A percentile compares a stretch with the other conserved stretches of the same genome.
These are phyloP conservation scores for Agriopis aurantiaria DNA, from an alignment of 2,888 invertebrate genomes.

Conservation along the genomic window DNA sequence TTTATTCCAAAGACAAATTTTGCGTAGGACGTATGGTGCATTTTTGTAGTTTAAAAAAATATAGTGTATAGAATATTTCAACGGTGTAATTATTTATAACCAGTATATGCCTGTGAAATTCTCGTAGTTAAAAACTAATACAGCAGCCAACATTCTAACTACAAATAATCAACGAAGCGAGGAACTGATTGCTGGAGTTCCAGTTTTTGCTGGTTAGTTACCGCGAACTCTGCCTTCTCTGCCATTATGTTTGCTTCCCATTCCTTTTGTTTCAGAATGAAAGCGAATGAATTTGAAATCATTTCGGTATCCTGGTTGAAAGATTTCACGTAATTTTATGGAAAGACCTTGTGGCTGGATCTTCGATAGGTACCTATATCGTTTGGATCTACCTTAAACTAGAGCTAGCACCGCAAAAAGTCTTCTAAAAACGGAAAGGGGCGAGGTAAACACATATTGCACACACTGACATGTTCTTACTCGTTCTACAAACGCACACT, in stretches of 20 bases:
- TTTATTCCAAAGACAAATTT: too few species aligned
- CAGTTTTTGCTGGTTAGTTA: constrained; percentile 59
- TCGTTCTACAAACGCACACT: too few species aligned
- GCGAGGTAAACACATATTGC: too few species aligned
- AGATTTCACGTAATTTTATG: background rate
- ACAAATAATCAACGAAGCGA: constrained; percentile 33
- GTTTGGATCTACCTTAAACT: too few species aligned
- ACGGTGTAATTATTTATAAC: too few species aligned
- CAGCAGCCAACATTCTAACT: constrained; percentile 16
- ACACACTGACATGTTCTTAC: too few species aligned
- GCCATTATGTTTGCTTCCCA: constrained; percentile 16
- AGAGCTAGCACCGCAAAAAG: too few species aligned
- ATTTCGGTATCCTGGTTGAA: background rate
- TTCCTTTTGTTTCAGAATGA: constrained; percentile 7
- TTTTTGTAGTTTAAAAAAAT: too few species aligned
- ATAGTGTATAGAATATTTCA: too few species aligned
- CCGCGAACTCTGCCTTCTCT: constrained; percentile 41
- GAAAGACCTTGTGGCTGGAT: background rate
- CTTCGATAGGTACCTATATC: too few species aligned
- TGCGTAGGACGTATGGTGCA: too few species aligned
- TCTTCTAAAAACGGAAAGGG: too few species aligned
- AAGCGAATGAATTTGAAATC: constrained; percentile 9
- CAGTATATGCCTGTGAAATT: background rate
- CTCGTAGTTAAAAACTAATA: constrained; percentile 12
- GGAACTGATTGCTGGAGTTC: constrained; percentile 49